Evolutionary conservation across 2,113 vertebrate genomes (phyloP).

Genomic region (Odobenus rosmarus): DNA sequence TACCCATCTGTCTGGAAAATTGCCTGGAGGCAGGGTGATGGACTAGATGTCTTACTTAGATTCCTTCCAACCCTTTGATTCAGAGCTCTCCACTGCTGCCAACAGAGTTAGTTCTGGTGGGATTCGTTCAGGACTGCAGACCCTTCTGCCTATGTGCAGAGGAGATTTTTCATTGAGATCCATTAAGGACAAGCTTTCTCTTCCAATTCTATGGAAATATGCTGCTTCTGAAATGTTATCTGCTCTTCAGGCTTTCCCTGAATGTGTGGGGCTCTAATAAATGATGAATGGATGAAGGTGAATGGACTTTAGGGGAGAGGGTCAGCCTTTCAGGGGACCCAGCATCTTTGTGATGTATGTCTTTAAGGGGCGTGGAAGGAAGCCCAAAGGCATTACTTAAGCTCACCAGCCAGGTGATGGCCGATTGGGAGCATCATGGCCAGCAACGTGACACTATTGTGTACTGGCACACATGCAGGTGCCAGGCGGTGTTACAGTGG

Average conservation of each 20-base stretch:
- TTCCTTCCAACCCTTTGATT: conserved; percentile 64
- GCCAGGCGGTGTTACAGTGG: background rate
- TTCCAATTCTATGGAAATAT: background rate
- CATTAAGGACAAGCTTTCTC: conserved; percentile 4
- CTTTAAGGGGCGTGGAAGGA: background rate
- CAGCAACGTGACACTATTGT: background rate
- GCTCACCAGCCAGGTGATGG: background rate
- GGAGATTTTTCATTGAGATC: conserved; percentile 23
- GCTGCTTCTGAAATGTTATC: background rate
- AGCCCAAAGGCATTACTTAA: background rate
- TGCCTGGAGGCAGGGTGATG: conserved; percentile 72
- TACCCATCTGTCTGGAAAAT: conserved; percentile 74
- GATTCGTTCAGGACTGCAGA: background rate
- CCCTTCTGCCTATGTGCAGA: background rate
- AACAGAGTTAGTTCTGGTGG: conserved; percentile 31
- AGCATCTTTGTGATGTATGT: background rate
- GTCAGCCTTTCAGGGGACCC: background rate
- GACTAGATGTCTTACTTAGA: conserved; percentile 65
- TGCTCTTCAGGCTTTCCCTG: background rate
- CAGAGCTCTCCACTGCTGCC: conserved; percentile 10
- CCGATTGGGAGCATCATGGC: background rate
- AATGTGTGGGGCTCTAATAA: background rate
- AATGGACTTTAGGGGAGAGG: background rate
- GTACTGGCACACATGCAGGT: background rate
- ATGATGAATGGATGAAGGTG: background rate